These are phyloP conservation scores for Dendrocopos noguchii DNA, from an alignment of 2,113 vertebrate species.

Conservation along the genomic window DNA sequence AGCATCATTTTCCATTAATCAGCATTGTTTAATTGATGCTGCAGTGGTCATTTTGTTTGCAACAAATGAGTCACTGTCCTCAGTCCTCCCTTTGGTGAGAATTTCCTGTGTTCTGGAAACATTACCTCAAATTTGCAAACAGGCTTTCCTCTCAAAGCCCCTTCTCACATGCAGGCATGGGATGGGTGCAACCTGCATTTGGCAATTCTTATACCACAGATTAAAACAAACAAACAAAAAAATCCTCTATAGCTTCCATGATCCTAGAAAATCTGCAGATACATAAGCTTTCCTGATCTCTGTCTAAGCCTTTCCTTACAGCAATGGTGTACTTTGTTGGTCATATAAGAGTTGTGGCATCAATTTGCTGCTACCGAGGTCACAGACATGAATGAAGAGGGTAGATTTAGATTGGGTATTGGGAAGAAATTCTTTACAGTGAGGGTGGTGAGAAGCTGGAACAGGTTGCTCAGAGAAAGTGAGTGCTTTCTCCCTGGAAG, in stretches of 20 bases:
- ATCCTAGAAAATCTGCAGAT: neutral
- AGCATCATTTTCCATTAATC: neutral
- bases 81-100: neutral
- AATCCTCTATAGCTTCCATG: neutral
- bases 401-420: neutral
- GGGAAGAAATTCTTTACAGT: no score
- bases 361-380: rapidly evolving
- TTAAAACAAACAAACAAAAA: neutral
- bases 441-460: no score
- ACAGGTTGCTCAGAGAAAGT: no score
- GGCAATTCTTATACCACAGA: neutral
- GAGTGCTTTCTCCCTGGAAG: no score
- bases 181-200: neutral
- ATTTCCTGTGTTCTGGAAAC: neutral
- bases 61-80: neutral
- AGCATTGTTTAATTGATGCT: neutral
- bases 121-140: neutral
- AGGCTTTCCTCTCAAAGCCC: neutral
- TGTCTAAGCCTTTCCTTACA: neutral
- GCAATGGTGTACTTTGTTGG: neutral
- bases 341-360: neutral
- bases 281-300: neutral
- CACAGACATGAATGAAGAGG: neutral
- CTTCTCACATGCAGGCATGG: neutral
- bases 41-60: neutral